phyloP scores from a whole-genome alignment of 2,888 invertebrate species.

The Drosophila parthenogenetica region DNA sequence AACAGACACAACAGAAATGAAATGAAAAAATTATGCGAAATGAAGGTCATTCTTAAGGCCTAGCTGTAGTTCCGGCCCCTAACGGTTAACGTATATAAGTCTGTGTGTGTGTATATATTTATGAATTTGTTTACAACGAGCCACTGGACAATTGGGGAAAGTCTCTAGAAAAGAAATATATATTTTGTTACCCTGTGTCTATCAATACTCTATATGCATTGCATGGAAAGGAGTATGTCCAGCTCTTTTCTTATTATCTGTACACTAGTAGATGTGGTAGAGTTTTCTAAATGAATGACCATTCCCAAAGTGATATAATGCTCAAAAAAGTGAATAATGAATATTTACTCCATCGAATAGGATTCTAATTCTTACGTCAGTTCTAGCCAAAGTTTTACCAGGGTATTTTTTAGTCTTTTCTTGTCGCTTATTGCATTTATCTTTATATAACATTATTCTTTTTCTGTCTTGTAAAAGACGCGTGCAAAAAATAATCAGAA shows the following conservation, averaged over 20 bases:
- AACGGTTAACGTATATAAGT: slow-evolving; percentile 5
- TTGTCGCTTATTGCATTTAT: too few relatives aligned
- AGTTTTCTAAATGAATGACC: too few relatives aligned
- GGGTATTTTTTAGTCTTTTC: slow-evolving; percentile 4
- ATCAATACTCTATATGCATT: slow-evolving; percentile 1
- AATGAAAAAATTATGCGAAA: slow-evolving; percentile 76
- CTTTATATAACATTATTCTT: slow-evolving; percentile 3
- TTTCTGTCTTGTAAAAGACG: slow-evolving; percentile 41
- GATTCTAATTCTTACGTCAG: too few relatives aligned
- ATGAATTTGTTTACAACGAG: slow-evolving; percentile 75
- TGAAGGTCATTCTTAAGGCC: slow-evolving; percentile 37
- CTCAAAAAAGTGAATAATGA: too few relatives aligned
- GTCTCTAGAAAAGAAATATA: slow-evolving; percentile 27
- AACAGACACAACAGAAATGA: slow-evolving; percentile 50
- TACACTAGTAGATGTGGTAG: too few relatives aligned
- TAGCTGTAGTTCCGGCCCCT: slow-evolving; percentile 9
- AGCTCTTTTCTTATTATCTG: neutral
- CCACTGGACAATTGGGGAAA: slow-evolving; percentile 46
- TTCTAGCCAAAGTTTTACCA: too few relatives aligned
- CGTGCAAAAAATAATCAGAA: slow-evolving; percentile 74
- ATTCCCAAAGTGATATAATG: too few relatives aligned
- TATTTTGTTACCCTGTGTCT: slow-evolving; percentile 10
- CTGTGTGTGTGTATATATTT: slow-evolving; percentile 39
- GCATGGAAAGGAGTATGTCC: neutral
- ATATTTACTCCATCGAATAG: too few relatives aligned